Base-by-base conservation (phyloP, 2,797 vertebrate species). In the Cyclura pinguis region DNA sequence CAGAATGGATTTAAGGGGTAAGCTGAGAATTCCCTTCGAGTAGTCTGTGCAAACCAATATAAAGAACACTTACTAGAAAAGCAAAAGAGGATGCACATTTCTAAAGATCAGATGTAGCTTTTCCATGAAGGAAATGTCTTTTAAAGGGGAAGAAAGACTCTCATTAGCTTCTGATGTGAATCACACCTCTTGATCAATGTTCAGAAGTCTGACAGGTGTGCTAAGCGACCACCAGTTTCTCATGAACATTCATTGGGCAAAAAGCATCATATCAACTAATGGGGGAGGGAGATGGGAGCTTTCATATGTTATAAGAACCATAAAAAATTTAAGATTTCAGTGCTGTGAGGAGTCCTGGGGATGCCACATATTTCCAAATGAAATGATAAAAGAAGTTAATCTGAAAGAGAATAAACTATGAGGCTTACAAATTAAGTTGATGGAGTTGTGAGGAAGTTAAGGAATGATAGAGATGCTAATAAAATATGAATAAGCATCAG, bases 371-470 rank as follows among this genome's bases (percentile, higher is more conserved):
- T 96, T 97, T 97, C 95, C 90, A 90, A 94, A 95, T 93, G 93
- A 96, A 95, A 95, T 96, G 95, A 97, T 96, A 95, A 97, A 97
- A 96, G 95, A 89, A 92, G 88, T 94, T 95, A 92, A 81, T 94
- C 96, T 94, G 94, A 97, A 96, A 96, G 95, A 92, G 96, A 97
- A 96, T 96, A 94, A 95, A 83, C 92, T 95, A 95, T 96, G 96
- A 97, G 89, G 83, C 95, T 92, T 95, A 93, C 94, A 95, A 95
- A 96, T 95, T 90, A 96, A 96, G 89, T 87, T 83, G 88, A 90
- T 91, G 91, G 90, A 90, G 86, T 95, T 96, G 94, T 95, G 90
- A 92, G 93, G 89, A 96, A 95, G 93, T 80, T 74, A 85, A 94
- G 78, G 72, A 89, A 91, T 90, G 90, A 87, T n/a, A 7, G 82